phyloP scores from a whole-genome alignment of 2,888 invertebrate species.

The Drosophila atripex region DNA sequence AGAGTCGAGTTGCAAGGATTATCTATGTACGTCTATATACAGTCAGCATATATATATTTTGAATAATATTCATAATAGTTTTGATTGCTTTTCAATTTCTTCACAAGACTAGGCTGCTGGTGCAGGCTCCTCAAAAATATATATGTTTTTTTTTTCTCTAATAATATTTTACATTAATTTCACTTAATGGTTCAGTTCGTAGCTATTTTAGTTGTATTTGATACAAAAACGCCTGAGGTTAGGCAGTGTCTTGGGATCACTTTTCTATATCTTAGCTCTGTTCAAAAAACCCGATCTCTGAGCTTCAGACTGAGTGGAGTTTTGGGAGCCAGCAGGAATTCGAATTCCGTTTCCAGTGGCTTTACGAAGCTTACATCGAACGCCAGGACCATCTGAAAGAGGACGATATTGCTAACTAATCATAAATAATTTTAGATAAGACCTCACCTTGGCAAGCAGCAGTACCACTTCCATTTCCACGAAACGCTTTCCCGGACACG shows the following conservation, averaged over 20 bases:
- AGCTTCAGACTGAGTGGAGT: constrained; percentile 89
- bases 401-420: background rate
- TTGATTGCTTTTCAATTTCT: constrained; percentile 34
- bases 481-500: constrained; percentile 94
- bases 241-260: constrained; percentile 26
- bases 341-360: constrained; percentile 90
- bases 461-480: constrained; percentile 91
- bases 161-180: constrained; percentile 31
- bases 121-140: constrained; percentile 22
- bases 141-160: constrained; percentile 5
- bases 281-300: constrained; percentile 85
- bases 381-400: constrained; percentile 87
- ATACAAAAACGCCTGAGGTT: constrained; percentile 33
- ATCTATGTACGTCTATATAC: constrained; percentile 19
- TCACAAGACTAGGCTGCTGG: constrained; percentile 44
- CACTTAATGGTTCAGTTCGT: constrained; percentile 42
- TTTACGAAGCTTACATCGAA: constrained; percentile 89
- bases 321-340: constrained; percentile 91
- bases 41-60: constrained; percentile 33
- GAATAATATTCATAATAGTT: constrained; percentile 3
- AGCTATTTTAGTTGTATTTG: constrained; percentile 26
- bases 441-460: constrained; percentile 88
- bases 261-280: constrained; percentile 18
- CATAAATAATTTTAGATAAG: background rate
- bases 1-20: background rate